Conservation (phyloP, 2,797 vertebrate species). For the Coranthus polyacanthus region DNA sequence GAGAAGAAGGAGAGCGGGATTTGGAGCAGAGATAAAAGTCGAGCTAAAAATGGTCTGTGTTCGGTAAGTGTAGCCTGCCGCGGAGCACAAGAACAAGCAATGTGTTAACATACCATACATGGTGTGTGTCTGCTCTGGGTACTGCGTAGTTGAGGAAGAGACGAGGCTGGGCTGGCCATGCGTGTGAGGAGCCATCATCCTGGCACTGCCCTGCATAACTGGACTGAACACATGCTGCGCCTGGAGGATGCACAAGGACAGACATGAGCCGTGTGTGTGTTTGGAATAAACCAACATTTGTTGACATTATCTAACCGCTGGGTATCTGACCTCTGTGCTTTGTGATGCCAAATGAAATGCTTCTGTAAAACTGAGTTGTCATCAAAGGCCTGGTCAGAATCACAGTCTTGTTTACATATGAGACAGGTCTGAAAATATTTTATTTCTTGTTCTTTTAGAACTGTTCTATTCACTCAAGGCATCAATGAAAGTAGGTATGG, state of each 20-base stretch:
- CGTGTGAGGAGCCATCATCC: conserved; percentile 95
- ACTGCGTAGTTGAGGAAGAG: conserved; percentile 95
- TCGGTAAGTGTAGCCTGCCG: too few species aligned
- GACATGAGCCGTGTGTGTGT: neutral
- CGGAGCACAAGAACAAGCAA: too few species aligned
- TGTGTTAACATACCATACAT: conserved; percentile 94
- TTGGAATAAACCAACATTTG: neutral
- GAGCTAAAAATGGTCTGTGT: neutral
- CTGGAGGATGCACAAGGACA: conserved; percentile 74
- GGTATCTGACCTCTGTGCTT: neutral
- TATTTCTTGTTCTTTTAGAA: too few species aligned
- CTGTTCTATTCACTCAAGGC: too few species aligned
- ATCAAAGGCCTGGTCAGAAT: too few species aligned
- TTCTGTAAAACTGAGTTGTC: too few species aligned
- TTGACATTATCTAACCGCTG: neutral
- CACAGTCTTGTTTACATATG: too few species aligned
- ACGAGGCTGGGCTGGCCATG: conserved; percentile 94
- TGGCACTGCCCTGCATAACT: conserved; percentile 94
- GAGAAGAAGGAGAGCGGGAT: conserved; percentile 45
- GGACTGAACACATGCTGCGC: conserved; percentile 97
- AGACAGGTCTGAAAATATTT: too few species aligned
- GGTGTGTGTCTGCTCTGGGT: conserved; percentile 97
- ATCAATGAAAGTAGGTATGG: too few species aligned
- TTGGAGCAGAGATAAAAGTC: neutral
- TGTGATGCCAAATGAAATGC: neutral